A percentile compares a stretch with the other conserved stretches of the same genome.
Conservation (phyloP, 37 sponge, comb jelly and placozoan species). For the Agelas oroides region DNA sequence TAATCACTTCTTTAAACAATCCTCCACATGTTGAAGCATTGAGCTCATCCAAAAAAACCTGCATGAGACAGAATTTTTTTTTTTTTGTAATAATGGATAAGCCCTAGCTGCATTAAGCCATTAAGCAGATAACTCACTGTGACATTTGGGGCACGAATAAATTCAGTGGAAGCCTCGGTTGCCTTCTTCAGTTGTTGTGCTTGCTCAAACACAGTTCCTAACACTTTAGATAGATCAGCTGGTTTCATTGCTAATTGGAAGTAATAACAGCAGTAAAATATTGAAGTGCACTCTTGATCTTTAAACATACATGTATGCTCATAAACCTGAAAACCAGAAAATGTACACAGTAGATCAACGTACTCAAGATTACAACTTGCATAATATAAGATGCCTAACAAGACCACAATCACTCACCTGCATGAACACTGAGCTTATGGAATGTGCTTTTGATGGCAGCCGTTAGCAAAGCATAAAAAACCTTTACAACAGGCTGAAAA, state of each 20-base stretch:
- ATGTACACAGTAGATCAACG: too few relatives aligned
- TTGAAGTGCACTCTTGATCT: too few relatives aligned
- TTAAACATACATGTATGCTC: too few relatives aligned
- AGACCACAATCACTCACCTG: conserved; percentile 35
- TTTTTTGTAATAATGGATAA: too few relatives aligned
- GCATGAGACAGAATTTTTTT: too few relatives aligned
- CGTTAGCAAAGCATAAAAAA: conserved; percentile 42
- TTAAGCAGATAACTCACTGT: conserved; percentile 25
- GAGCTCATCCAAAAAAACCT: background rate
- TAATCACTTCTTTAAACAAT: conserved; percentile 73
- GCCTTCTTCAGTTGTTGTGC: conserved; percentile 6
- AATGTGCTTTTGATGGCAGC: conserved; percentile 56
- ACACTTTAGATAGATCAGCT: conserved; percentile 6
- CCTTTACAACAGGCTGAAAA: conserved; percentile 35
- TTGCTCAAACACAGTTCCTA: conserved; percentile 14
- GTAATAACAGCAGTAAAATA: too few relatives aligned
- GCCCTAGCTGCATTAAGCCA: too few relatives aligned
- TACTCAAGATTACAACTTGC: too few relatives aligned
- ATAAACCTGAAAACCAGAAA: too few relatives aligned
- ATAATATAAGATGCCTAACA: background rate
- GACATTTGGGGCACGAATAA: conserved; percentile 13
- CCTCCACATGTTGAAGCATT: conserved; percentile 84
- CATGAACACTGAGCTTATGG: conserved; percentile 76
- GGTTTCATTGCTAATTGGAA: conserved; percentile 29
- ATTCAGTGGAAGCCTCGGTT: background rate